Conservation (phyloP, 2,113 vertebrate species). For the cattle (Bos taurus) region DNA sequence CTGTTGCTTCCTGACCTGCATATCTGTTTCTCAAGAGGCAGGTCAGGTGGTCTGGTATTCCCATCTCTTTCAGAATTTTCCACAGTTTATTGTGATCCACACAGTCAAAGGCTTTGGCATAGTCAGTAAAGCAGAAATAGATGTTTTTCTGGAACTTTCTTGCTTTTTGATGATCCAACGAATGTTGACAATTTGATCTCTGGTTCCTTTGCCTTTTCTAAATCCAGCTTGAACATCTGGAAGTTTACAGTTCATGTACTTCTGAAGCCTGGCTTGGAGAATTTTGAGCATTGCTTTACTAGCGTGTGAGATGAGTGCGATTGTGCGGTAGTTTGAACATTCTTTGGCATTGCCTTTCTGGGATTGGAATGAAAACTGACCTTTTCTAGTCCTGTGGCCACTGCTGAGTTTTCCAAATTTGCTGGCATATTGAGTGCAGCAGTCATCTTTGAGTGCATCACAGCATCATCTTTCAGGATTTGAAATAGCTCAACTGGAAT, state of each 20-base stretch:
- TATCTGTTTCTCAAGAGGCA: neutral
- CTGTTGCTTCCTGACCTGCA: neutral
- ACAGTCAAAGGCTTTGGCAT: neutral
- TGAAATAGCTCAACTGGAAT: neutral
- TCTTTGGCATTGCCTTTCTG: neutral
- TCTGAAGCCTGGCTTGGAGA: neutral
- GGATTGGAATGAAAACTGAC: neutral
- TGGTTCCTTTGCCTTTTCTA: neutral
- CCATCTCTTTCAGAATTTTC: neutral
- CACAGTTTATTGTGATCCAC: neutral
- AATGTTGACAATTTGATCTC: neutral
- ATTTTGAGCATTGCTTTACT: neutral
- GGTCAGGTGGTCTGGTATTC: neutral
- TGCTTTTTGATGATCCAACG: accelerated
- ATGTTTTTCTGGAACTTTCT: neutral
- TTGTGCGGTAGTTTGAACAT: neutral
- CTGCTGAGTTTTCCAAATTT: neutral
- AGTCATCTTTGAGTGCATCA: neutral
- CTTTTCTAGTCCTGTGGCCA: neutral
- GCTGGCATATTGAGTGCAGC: neutral
- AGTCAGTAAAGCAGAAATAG: neutral
- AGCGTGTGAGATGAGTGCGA: neutral
- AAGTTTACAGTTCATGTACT: neutral
- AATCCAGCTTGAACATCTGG: neutral
- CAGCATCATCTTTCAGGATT: neutral